Conservation (phyloP, 30 jellyfish, hydroid and myxozoan species). For the Nemopilema nomurai region DNA sequence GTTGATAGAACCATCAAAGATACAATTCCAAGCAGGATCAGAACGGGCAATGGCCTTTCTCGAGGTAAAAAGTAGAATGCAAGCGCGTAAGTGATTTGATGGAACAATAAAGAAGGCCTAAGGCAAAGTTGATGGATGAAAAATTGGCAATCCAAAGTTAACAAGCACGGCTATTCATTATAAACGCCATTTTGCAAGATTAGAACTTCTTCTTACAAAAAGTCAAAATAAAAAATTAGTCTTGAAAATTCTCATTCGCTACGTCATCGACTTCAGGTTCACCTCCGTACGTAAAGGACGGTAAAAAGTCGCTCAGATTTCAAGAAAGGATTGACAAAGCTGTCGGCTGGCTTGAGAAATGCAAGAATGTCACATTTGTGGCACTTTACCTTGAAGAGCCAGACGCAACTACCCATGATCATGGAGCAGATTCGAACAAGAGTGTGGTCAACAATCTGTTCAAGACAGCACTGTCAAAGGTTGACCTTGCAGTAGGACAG, state of each 20-base stretch:
- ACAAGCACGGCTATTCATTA: too few species aligned
- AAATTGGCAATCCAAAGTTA: too few species aligned
- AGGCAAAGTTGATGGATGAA: too few species aligned
- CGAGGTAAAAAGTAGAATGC: too few species aligned
- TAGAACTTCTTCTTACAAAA: too few species aligned
- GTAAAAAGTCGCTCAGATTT: slow-evolving; percentile 15
- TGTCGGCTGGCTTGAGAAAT: slow-evolving; percentile 65
- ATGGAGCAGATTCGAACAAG: slow-evolving; percentile 54
- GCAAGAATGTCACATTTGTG: slow-evolving; percentile 67
- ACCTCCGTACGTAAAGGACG: slow-evolving; percentile 24
- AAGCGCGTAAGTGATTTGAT: too few species aligned
- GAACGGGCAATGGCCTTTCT: too few species aligned
- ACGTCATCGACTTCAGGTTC: slow-evolving; percentile 11
- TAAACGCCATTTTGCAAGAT: too few species aligned
- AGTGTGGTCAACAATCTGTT: slow-evolving; percentile 20
- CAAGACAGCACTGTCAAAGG: slow-evolving; percentile 45
- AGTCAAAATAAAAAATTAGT: too few species aligned
- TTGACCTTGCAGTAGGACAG: slow-evolving; percentile 63
- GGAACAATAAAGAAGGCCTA: too few species aligned
- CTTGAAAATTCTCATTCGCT: background rate
- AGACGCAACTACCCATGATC: slow-evolving; percentile 77
- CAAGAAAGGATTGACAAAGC: slow-evolving; percentile 59
- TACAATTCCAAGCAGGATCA: too few species aligned
- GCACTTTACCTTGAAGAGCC: slow-evolving; percentile 74
- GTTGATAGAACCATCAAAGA: too few species aligned